Base-by-base conservation (phyloP, 2,797 vertebrate genomes). In the Pampus argenteus region DNA sequence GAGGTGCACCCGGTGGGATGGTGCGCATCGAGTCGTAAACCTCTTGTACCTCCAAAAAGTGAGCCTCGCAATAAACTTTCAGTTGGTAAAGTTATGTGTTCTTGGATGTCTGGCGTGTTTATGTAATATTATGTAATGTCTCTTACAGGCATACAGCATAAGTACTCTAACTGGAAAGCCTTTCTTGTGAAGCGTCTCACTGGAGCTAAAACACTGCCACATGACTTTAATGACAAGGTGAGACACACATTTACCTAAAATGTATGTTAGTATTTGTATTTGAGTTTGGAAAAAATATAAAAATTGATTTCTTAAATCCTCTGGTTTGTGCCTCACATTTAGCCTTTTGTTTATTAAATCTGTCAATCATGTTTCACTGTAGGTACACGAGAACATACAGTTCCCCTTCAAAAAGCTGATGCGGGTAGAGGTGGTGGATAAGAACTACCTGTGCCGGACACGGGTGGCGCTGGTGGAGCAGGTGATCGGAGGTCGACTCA, bases 131-230 rank as follows among this genome's bases (percentile, higher is more conserved):
- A 51, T 70, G 54, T 69, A 20, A 66, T 91, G 83, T 80, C 9
- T 60, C 82, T 88, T 83, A 58, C 79, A 99, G 98, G 96, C 82
- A 98, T 99, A 93, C 98, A 99, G 86, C 96, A 98, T 92, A 99
- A 98, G 90, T 98, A 96, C 89, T 96, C 97, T 82, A 99, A 99
- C 96, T 99, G 98, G 98, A 99, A 99, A 96, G 94, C 93, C 82
- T 97, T 98, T 95, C 95, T 99, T 74, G 96, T 99, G 89, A 99
- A 98, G 94, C 95, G 97, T 93, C 96, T 99, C 88, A 99, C 98
- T 92, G 98, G 98, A 96, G 96, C 97, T 91, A 99, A 99, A 97
- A 99, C 98, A 78, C 95, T 99, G 94, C 98, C 98, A 69, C 94
- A 95, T 65, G 97, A 99, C 89, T 99, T 99, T 90, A 95, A 95